phyloP scores from a whole-genome alignment of 2,888 invertebrate genomes.

The Cataglyphis altisquamis region DNA sequence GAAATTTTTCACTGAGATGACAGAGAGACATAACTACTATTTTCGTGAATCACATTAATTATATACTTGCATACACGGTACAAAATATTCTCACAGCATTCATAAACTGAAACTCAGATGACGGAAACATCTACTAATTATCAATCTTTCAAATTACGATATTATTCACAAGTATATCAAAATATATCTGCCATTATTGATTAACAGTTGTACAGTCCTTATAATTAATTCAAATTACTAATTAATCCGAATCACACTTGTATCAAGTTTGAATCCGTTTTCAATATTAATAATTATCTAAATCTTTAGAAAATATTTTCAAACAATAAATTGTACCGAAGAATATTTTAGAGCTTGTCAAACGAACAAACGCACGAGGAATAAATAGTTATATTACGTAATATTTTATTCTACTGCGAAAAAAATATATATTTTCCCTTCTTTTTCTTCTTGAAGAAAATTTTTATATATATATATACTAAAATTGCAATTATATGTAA shows the following conservation, averaged over 20 bases:
- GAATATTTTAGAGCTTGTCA: not conserved
- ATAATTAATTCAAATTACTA: no score
- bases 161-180: conserved; percentile 12
- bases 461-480: not conserved
- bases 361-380: not conserved
- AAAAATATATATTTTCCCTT: not conserved
- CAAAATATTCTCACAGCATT: not conserved
- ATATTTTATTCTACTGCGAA: not conserved
- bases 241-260: not conserved
- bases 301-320: conserved; percentile 2
- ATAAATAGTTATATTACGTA: not conserved
- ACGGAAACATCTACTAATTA: conserved; percentile 42
- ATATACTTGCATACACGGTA: not conserved
- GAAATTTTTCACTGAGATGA: not conserved
- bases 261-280: not conserved
- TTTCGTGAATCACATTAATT: conserved; percentile 18
- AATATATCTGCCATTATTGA: not conserved
- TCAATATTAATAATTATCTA: not conserved
- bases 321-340: not conserved
- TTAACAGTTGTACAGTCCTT: not conserved
- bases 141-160: not conserved
- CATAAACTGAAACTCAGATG: conserved; percentile 30
- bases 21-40: not conserved
- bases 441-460: not conserved
- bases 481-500: not conserved